Conservation (phyloP, 2,888 invertebrate species). For the Tenthredo amoena region DNA sequence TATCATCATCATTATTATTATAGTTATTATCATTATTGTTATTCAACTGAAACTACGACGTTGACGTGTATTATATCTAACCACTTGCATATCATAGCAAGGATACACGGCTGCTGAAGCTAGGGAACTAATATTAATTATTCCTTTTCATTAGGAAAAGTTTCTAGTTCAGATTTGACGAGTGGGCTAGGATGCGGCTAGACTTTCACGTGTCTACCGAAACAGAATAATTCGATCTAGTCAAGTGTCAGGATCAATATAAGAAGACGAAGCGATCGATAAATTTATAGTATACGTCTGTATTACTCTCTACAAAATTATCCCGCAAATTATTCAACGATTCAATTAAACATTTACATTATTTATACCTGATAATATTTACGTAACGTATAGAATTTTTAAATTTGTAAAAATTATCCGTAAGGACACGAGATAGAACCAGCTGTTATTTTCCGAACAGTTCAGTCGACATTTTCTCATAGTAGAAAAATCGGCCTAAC, state of each 20-base stretch:
- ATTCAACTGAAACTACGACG: background rate
- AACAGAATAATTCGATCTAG: background rate
- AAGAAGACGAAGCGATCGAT: background rate
- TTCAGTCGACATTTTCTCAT: background rate
- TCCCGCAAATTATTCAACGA: background rate
- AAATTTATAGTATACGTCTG: background rate
- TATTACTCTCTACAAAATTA: background rate
- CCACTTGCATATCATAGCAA: background rate
- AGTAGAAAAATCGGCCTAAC: background rate
- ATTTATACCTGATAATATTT: background rate
- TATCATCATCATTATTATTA: constrained; percentile 19
- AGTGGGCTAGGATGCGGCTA: background rate
- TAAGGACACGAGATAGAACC: background rate
- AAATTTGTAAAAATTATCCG: background rate
- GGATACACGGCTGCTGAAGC: background rate
- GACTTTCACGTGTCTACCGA: background rate
- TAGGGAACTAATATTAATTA: constrained; percentile 13
- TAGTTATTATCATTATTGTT: constrained; percentile 1
- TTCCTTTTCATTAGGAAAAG: constrained; percentile 15
- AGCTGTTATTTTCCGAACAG: background rate
- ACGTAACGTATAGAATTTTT: background rate
- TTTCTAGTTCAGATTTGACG: background rate
- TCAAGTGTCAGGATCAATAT: background rate
- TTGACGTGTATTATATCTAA: background rate
- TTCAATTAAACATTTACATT: background rate